Conservation (phyloP, 2,888 invertebrate species). For the Sesia bembeciformis region DNA sequence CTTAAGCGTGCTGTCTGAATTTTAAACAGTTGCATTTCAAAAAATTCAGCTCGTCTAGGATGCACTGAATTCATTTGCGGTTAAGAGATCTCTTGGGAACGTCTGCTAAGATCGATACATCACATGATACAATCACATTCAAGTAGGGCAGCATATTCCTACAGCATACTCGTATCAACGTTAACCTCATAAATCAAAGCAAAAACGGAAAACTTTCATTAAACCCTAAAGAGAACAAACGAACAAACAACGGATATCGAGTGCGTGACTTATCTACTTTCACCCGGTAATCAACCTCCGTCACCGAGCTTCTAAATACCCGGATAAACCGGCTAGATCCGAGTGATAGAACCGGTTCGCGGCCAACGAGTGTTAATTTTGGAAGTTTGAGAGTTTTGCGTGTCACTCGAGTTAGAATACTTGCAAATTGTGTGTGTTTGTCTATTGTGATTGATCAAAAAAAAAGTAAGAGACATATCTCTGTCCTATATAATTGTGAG, state of each 20-base stretch:
- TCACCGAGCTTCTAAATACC: slow-evolving; percentile 17
- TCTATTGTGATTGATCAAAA: too few species aligned
- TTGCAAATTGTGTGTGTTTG: too few species aligned
- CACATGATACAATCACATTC: too few species aligned
- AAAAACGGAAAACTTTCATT: slow-evolving; percentile 1
- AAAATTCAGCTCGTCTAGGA: background rate
- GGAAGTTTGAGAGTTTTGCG: too few species aligned
- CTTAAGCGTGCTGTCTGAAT: background rate
- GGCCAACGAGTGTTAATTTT: background rate
- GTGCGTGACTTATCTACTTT: slow-evolving; percentile 19
- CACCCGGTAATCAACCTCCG: slow-evolving; percentile 18
- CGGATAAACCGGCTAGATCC: slow-evolving; percentile 17
- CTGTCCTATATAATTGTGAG: too few species aligned
- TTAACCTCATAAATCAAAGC: background rate
- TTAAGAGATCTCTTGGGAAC: too few species aligned
- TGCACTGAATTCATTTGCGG: too few species aligned
- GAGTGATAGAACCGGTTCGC: slow-evolving; percentile 9
- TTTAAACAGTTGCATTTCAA: background rate
- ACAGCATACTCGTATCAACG: too few species aligned
- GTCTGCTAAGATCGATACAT: too few species aligned
- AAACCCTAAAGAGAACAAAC: slow-evolving; percentile 11
- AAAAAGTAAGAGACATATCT: too few species aligned
- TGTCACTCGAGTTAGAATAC: too few species aligned
- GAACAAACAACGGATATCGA: slow-evolving; percentile 22
- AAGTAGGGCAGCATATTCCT: too few species aligned